phyloP scores from a whole-genome alignment of 2,113 vertebrate genomes.

The Lates calcarifer region DNA sequence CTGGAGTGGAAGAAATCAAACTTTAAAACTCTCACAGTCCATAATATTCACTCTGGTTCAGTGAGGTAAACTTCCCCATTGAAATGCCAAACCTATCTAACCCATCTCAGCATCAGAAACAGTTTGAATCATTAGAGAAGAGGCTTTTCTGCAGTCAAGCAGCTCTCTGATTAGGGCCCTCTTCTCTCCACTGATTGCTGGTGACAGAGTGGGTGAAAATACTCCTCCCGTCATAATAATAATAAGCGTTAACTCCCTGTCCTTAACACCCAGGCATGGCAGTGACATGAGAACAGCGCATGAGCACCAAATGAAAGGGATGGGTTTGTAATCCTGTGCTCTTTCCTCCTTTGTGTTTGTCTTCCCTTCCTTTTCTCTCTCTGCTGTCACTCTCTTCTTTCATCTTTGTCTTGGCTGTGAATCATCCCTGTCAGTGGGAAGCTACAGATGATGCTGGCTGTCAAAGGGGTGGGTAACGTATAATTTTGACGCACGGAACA shows the following conservation, averaged over 20 bases:
- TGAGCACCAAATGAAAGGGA: not conserved
- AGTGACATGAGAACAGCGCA: conserved; percentile 28
- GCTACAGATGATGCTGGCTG: not conserved
- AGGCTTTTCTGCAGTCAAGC: conserved; percentile 48
- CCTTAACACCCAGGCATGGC: conserved; percentile 39
- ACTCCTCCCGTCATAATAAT: conserved; percentile 59
- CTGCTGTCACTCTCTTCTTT: not conserved
- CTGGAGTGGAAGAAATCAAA: not conserved
- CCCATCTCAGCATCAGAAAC: conserved; percentile 34
- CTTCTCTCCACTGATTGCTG: conserved; percentile 51
- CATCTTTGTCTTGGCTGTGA: not conserved
- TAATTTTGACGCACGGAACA: conserved; percentile 17
- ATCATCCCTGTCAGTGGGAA: not conserved
- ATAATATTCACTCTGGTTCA: not conserved
- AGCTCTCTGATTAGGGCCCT: conserved; percentile 60
- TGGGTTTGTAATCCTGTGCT: not conserved
- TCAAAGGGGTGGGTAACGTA: not conserved
- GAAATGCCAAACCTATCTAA: conserved; percentile 24
- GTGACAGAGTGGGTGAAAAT: conserved; percentile 65
- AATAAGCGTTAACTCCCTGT: conserved; percentile 20
- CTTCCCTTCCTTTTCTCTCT: not conserved
- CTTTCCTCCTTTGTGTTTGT: conserved; percentile 4
- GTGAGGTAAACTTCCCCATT: conserved; percentile 12
- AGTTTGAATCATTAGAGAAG: conserved; percentile 38
- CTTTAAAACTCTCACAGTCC: not conserved